Base-by-base conservation (phyloP, 1,140 invertebrate genomes). In the Homarus americanus region DNA sequence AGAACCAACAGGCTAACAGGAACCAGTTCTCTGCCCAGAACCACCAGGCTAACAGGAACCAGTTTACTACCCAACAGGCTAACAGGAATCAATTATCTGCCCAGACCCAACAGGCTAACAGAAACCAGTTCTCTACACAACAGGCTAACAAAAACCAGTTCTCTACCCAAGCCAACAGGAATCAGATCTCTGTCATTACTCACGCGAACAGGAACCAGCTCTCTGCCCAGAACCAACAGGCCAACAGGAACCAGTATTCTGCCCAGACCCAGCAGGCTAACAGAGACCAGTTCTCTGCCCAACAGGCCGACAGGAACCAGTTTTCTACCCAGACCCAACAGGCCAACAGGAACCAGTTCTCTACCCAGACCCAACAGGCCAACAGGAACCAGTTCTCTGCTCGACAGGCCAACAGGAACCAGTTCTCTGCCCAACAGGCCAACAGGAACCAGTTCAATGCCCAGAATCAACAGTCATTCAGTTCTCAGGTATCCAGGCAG, bases 261-360 rank as follows among this genome's bases (percentile, higher is more conserved):
- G 4, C 3, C 34, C 20, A 73, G 24, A 73, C 4, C n/a, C 72
- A 73, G 34, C 72, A 73, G 28, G 17, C 4, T 12, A 32, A n/a
- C 72, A 73, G 72, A 32, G 34, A 73, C 12, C 72, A 73, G n/a
- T 73, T 28, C 10, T 73, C 72, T 32, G 12, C 28, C 72, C 72
- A 73, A 73, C 7, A 2, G 28, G 36, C 32, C 28, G 34, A 32
- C 36, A 15, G 4, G 12, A 24, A 73, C 15, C 72, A 73, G 34
- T 73, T 73, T 7, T 73, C 28, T n/a, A 73, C 72, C 28, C 72
- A 73, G 36, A 73, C n/a, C 72, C 44, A 15, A 49, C 44, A 49
- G 44, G 10, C 28, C 28, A 73, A 73, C 72, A 73, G 72, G 36
- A 73, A 73, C 72, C 72, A 73, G n/a, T 73, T 73, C 72, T 32